phyloP scores from a whole-genome alignment of 1,140 invertebrate species.

The Leptinotarsa texana region DNA sequence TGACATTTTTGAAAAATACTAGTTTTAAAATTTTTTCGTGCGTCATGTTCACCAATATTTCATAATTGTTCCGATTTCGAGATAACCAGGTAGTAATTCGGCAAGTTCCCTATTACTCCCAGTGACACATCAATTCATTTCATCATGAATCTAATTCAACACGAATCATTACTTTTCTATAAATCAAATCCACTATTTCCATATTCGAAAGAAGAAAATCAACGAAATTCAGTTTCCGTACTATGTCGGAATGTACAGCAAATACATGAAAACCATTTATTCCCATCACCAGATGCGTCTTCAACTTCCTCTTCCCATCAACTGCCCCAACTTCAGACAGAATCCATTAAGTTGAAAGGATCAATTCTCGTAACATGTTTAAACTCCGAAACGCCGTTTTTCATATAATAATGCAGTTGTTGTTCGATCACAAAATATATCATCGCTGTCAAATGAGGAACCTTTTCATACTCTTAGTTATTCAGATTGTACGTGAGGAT shows the following conservation, averaged over 20 bases:
- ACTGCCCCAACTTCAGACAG: not conserved
- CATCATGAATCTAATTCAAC: too few relatives aligned
- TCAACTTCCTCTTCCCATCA: not conserved
- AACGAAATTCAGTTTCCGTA: not conserved
- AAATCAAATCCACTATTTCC: too few relatives aligned
- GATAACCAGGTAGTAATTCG: too few relatives aligned
- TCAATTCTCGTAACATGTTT: not conserved
- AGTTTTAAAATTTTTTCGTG: too few relatives aligned
- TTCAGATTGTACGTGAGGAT: not conserved
- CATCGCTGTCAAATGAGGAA: constrained; percentile 2
- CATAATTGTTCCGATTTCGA: too few relatives aligned
- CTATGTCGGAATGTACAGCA: not conserved
- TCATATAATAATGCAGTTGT: constrained; percentile 3
- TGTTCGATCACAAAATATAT: constrained; percentile 3
- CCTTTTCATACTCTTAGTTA: not conserved
- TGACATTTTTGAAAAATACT: too few relatives aligned
- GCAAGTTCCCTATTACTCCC: too few relatives aligned
- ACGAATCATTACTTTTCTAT: too few relatives aligned
- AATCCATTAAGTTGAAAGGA: not conserved
- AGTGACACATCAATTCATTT: too few relatives aligned
- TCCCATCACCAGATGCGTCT: constrained; percentile 1
- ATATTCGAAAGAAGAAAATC: too few relatives aligned
- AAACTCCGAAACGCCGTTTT: constrained; percentile 2
- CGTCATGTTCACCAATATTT: too few relatives aligned
- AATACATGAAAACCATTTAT: not conserved